phyloP scores from a whole-genome alignment of 2,888 invertebrate species.

The Galerucella nymphaeae region DNA sequence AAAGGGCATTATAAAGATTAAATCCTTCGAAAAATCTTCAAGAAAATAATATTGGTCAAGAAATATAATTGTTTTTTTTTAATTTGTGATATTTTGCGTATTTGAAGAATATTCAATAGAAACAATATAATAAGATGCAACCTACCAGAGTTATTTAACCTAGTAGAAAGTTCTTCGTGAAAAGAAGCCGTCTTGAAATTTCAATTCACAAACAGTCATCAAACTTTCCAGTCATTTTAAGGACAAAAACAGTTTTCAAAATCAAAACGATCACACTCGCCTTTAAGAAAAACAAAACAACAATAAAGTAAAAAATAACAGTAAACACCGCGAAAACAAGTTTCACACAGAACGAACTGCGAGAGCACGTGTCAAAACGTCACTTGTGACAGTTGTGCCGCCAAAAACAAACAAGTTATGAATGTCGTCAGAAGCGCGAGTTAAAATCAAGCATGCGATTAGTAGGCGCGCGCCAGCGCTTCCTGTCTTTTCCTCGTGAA shows the following conservation, averaged over 20 bases:
- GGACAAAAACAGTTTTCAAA: not conserved
- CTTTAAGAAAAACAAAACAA: slow-evolving; percentile 1
- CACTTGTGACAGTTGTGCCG: slow-evolving; percentile 24
- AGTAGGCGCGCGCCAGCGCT: slow-evolving; percentile 40
- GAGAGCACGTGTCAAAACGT: slow-evolving; percentile 28
- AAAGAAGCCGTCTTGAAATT: slow-evolving; percentile 49
- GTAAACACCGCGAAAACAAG: slow-evolving; percentile 10
- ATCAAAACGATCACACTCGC: not conserved
- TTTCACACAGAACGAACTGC: slow-evolving; percentile 17
- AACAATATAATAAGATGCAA: slow-evolving; percentile 27
- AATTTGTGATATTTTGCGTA: no score
- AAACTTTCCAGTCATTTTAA: slow-evolving; percentile 37
- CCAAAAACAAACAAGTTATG: slow-evolving; percentile 17
- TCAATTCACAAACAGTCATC: slow-evolving; percentile 38
- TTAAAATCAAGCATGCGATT: slow-evolving; percentile 45
- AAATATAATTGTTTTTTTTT: no score
- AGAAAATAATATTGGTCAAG: no score
- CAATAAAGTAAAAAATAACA: slow-evolving; percentile 1
- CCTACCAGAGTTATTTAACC: slow-evolving; percentile 53
- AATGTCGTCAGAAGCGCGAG: slow-evolving; percentile 28
- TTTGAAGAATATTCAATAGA: not conserved
- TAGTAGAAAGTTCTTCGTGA: slow-evolving; percentile 48
- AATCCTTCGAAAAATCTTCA: no score
- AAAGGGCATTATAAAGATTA: no score
- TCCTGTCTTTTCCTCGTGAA: slow-evolving; percentile 47